phyloP scores from a whole-genome alignment of 2,888 invertebrate species.

The Thecophora atra region DNA sequence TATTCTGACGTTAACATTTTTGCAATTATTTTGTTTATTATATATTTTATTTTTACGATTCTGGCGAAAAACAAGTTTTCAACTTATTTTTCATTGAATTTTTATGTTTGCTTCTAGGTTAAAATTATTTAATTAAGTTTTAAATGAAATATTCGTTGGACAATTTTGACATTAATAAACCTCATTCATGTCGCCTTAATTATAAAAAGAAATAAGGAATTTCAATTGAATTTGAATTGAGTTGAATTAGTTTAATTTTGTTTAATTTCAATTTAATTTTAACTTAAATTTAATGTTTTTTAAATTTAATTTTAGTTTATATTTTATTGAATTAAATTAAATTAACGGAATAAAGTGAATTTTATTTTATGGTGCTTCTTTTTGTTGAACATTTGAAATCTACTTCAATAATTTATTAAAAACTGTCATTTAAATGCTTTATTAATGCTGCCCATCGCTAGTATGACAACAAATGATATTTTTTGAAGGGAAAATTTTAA shows the following conservation, averaged over 20 bases:
- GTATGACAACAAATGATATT: too few relatives aligned
- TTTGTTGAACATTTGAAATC: neutral
- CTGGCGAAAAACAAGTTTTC: neutral
- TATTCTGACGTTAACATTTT: too few relatives aligned
- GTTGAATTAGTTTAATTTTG: neutral
- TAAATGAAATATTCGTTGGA: neutral
- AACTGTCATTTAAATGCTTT: neutral
- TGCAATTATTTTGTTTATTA: too few relatives aligned
- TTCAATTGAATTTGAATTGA: neutral
- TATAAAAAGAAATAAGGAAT: neutral
- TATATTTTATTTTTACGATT: too few relatives aligned
- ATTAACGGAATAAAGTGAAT: too few relatives aligned
- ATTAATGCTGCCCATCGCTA: neutral
- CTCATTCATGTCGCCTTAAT: neutral
- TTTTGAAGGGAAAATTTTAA: constrained; percentile 1
- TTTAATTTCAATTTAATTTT: too few relatives aligned
- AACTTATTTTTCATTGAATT: neutral
- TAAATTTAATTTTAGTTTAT: neutral
- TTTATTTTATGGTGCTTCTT: too few relatives aligned
- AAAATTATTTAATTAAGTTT: neutral
- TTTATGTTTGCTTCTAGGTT: neutral
- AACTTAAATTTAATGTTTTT: neutral
- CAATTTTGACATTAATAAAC: constrained; percentile 8
- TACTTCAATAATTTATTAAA: neutral
- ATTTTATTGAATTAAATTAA: neutral